Conservation (phyloP, 2,888 invertebrate genomes). For the Digitonthophagus gazella region DNA sequence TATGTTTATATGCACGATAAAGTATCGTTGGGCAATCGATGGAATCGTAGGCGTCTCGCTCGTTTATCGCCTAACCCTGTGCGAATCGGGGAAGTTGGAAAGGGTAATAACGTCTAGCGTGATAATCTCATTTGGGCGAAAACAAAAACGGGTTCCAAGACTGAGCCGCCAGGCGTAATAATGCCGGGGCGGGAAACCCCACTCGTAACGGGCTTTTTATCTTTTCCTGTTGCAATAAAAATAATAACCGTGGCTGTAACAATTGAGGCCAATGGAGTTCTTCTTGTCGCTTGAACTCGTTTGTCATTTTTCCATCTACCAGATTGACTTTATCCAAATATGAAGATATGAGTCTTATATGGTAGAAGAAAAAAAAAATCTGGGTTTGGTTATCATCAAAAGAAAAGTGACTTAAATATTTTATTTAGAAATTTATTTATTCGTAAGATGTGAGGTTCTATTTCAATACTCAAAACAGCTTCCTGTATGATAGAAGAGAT, state of each 20-base stretch:
- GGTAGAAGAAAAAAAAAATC: no score
- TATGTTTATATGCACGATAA: slow-evolving; percentile 29
- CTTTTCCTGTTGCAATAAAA: slow-evolving; percentile 15
- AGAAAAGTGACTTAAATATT: no score
- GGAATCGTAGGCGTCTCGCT: background rate
- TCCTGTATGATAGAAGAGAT: background rate
- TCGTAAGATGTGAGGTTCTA: no score
- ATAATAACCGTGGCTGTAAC: slow-evolving; percentile 1
- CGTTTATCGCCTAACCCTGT: background rate
- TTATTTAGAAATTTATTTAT: no score
- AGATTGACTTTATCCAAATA: no score
- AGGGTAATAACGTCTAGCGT: slow-evolving; percentile 16
- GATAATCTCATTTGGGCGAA: slow-evolving; percentile 18
- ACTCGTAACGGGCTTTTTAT: slow-evolving; percentile 8
- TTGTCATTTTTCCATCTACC: background rate
- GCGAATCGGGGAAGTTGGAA: background rate
- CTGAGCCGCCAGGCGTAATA: background rate
- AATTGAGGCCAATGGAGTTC: background rate
- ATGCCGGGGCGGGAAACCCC: background rate
- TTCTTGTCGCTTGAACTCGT: background rate
- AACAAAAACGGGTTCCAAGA: slow-evolving; percentile 2
- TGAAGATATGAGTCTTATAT: no score
- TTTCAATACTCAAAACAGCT: no score
- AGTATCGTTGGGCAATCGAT: slow-evolving; percentile 13
- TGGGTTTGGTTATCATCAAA: no score